Evolutionary conservation across 1,140 invertebrate species (phyloP).

Genomic region (Carposina sasakii): DNA sequence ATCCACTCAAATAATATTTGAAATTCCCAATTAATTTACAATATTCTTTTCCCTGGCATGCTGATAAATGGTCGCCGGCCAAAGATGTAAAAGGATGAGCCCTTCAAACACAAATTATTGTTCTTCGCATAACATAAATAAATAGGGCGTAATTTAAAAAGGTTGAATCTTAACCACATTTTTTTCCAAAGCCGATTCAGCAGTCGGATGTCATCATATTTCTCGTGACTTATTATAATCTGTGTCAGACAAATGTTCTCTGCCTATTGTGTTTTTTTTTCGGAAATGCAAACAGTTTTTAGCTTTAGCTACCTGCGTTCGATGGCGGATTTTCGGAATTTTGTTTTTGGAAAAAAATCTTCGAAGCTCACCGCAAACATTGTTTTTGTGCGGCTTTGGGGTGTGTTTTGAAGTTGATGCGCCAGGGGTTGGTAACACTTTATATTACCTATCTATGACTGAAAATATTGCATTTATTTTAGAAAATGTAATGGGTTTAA

Average conservation of each 20-base stretch:
- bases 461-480: no score
- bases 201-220: slow-evolving; percentile 65
- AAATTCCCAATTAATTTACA: no score
- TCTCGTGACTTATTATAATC: slow-evolving; percentile 65
- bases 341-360: slow-evolving; percentile 55
- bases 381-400: slow-evolving; percentile 56
- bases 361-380: slow-evolving; percentile 64
- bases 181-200: slow-evolving; percentile 36
- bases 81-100: no score
- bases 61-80: no score
- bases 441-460: no score
- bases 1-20: no score
- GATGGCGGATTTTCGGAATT: slow-evolving; percentile 64
- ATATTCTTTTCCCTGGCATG: no score
- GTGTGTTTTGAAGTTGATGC: slow-evolving; percentile 24
- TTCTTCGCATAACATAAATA: no score
- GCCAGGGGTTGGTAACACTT: slow-evolving; percentile 36
- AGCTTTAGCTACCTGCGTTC: slow-evolving; percentile 61
- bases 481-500: no score
- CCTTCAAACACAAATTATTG: no score
- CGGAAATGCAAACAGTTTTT: slow-evolving; percentile 67
- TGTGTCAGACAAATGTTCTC: slow-evolving; percentile 58
- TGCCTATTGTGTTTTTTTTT: slow-evolving; percentile 63
- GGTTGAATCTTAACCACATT: no score
- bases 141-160: no score